These are phyloP conservation scores for Steatornis caripensis DNA, from an alignment of 2,113 vertebrate species.

Conservation along the genomic window DNA sequence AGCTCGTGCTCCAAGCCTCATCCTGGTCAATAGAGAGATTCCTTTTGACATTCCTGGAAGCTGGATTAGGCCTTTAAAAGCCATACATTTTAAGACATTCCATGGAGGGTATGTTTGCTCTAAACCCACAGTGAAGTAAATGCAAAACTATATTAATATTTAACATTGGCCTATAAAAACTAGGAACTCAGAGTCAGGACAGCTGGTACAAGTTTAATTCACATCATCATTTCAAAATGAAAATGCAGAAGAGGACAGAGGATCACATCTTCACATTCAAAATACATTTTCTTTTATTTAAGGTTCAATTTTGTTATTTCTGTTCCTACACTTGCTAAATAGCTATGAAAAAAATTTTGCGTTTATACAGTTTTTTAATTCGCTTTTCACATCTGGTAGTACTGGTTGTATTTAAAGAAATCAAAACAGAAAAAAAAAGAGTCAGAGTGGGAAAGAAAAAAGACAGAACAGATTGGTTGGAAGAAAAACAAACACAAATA, in stretches of 20 bases:
- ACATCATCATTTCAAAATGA: constrained; percentile 3
- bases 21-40: neutral
- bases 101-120: constrained; percentile 14
- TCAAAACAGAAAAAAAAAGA: neutral
- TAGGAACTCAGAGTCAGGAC: neutral
- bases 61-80: neutral
- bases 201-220: constrained; percentile 41
- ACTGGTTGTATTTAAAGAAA: neutral
- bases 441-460: neutral
- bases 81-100: constrained; percentile 44
- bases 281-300: neutral
- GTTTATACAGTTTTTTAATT: neutral
- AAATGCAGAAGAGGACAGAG: neutral
- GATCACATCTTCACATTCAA: neutral
- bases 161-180: constrained; percentile 29
- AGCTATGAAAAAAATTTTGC: neutral
- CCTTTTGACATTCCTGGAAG: constrained; percentile 31
- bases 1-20: neutral
- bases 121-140: constrained; percentile 25
- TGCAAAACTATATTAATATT: constrained; percentile 53
- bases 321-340: neutral
- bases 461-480: neutral
- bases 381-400: neutral
- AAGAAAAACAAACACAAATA: constrained; percentile 6
- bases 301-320: neutral